These are phyloP conservation scores for Gymnarchus niloticus DNA, from an alignment of 2,113 vertebrate genomes.

Conservation along the genomic window DNA sequence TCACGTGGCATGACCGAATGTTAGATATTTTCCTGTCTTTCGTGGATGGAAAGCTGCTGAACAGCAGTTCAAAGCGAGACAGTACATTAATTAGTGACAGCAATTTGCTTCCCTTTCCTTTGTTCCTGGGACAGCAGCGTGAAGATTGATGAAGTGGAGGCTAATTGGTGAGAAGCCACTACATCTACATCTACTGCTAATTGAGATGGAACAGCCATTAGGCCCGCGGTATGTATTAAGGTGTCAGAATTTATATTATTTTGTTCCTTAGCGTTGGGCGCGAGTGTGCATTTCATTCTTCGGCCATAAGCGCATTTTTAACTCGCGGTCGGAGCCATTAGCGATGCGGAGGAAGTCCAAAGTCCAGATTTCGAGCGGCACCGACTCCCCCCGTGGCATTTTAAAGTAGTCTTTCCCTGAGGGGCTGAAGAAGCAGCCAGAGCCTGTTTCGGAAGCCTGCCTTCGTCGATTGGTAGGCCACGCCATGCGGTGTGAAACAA, in stretches of 20 bases:
- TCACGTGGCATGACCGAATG: conserved; percentile 40
- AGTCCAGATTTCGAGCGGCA: neutral
- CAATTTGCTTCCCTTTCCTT: conserved; percentile 67
- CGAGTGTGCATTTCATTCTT: neutral
- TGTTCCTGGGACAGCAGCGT: conserved; percentile 51
- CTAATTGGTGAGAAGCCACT: conserved; percentile 56
- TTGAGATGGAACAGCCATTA: conserved; percentile 68
- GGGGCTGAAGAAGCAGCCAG: neutral
- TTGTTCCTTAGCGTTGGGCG: conserved; percentile 36
- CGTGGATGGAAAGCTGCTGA: conserved; percentile 65
- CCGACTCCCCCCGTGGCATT: neutral
- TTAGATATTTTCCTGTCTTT: conserved; percentile 45
- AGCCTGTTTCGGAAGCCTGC: neutral
- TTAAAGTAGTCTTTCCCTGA: neutral
- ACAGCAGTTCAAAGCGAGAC: conserved; percentile 56
- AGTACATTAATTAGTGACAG: conserved; percentile 71
- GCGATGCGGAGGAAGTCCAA: neutral
- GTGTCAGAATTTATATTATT: conserved; percentile 60
- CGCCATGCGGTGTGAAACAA: neutral
- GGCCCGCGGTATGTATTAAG: conserved; percentile 58
- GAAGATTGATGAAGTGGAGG: conserved; percentile 66
- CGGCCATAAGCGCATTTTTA: neutral
- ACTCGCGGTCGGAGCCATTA: neutral
- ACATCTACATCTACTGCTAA: conserved; percentile 65
- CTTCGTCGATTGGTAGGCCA: neutral